Evolutionary conservation across 1,140 invertebrate genomes (phyloP).

Genomic region (Agrilus planipennis): DNA sequence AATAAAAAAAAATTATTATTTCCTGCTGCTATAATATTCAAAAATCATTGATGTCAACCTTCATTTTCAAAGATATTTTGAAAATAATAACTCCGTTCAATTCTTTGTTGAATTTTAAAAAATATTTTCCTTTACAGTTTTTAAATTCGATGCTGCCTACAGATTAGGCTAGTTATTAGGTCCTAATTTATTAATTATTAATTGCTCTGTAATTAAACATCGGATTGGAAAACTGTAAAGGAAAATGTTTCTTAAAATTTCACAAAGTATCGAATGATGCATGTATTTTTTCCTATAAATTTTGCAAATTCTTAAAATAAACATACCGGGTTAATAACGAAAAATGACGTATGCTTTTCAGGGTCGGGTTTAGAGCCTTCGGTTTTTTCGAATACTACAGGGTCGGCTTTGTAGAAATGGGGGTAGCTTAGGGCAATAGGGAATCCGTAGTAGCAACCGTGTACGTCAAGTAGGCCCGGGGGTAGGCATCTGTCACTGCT

Average conservation of each 20-base stretch:
- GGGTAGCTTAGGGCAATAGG: slow-evolving; percentile 79
- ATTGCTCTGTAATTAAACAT: too few relatives aligned
- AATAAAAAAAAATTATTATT: slow-evolving; percentile 1
- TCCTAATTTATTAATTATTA: too few relatives aligned
- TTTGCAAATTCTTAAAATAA: not conserved
- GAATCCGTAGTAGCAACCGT: slow-evolving; percentile 73
- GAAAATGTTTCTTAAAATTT: too few relatives aligned
- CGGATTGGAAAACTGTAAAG: too few relatives aligned
- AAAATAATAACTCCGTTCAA: not conserved
- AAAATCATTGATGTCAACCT: too few relatives aligned
- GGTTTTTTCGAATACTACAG: slow-evolving; percentile 49
- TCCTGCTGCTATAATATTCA: too few relatives aligned
- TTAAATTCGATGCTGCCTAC: not conserved
- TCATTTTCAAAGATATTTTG: too few relatives aligned
- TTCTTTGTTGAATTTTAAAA: too few relatives aligned
- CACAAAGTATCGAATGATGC: too few relatives aligned
- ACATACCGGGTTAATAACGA: slow-evolving; percentile 60
- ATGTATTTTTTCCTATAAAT: not conserved
- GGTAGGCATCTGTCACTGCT: slow-evolving; percentile 52
- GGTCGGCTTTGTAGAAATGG: slow-evolving; percentile 70
- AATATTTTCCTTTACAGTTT: not conserved
- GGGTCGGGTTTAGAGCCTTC: slow-evolving; percentile 56
- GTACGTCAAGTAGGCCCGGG: slow-evolving; percentile 62
- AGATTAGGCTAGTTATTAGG: not conserved
- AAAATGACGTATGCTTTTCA: slow-evolving; percentile 55